Percentiles rank a stretch among this genome's conserved stretches.
phyloP scores from a whole-genome alignment of 2,797 vertebrate species.

The Poeciliopsis presidionis region DNA sequence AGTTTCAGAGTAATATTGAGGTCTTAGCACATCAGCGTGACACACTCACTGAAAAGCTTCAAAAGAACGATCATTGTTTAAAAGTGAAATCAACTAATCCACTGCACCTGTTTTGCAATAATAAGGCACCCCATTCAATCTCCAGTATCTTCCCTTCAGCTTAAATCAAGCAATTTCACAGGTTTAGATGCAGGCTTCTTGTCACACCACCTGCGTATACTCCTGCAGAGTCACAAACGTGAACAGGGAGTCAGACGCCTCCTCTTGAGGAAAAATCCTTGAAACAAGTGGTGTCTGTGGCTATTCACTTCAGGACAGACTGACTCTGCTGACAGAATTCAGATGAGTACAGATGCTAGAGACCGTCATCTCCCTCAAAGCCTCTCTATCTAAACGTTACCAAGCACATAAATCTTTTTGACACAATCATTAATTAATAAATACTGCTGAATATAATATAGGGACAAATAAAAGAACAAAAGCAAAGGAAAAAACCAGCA shows the following conservation, averaged over 20 bases:
- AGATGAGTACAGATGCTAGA: conserved; percentile 67
- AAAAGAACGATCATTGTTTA: conserved; percentile 1
- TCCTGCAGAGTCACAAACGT: conserved; percentile 45
- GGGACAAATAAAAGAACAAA: not conserved
- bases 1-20: not conserved
- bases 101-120: not conserved
- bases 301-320: conserved; percentile 74
- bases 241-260: conserved; percentile 49
- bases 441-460: conserved; percentile 56
- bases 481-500: not conserved
- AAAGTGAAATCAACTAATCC: not conserved
- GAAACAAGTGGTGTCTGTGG: conserved; percentile 67
- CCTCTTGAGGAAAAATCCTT: conserved; percentile 55
- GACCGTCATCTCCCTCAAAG: conserved; percentile 29
- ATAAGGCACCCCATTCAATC: not conserved
- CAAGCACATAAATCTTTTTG: conserved; percentile 67
- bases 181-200: conserved; percentile 27
- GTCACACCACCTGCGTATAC: conserved; percentile 29
- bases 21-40: not conserved
- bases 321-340: conserved; percentile 76
- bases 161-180: conserved; percentile 32
- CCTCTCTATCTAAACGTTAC: conserved; percentile 31
- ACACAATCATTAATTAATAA: conserved; percentile 76
- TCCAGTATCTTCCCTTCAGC: conserved; percentile 5
- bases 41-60: not conserved